Conservation (phyloP, 2,797 vertebrate species). For the Crocodylus rhombifer region DNA sequence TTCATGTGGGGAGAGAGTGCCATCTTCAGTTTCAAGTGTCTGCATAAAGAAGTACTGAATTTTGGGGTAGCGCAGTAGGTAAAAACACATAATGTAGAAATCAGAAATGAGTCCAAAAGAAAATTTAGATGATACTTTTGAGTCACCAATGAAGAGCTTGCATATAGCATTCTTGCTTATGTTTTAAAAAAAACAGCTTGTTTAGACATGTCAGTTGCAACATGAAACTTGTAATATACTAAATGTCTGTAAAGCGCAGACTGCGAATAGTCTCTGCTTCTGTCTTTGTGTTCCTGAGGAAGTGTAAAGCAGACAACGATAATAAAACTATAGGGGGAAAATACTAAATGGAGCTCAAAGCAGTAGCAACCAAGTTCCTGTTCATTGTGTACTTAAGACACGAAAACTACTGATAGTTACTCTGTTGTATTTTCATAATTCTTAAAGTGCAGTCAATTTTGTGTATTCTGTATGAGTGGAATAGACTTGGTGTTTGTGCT, state of each 20-base stretch:
- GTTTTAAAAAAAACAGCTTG: neutral
- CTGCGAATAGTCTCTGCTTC: neutral
- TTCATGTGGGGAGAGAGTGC: constrained; percentile 83
- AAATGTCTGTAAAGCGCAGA: neutral
- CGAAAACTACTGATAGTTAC: neutral
- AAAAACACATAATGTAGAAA: neutral
- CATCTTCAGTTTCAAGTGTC: constrained; percentile 84
- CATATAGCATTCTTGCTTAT: neutral
- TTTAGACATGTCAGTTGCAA: neutral
- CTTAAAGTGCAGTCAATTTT: neutral
- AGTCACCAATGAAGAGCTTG: neutral
- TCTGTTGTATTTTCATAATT: neutral
- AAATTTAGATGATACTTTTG: neutral
- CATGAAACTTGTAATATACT: neutral
- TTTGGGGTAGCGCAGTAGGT: neutral
- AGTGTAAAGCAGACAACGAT: neutral
- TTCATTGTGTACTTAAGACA: neutral
- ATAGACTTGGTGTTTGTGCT: constrained; percentile 18
- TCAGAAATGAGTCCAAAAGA: neutral
- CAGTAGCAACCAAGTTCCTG: neutral
- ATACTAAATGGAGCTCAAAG: neutral
- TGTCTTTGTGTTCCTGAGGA: neutral
- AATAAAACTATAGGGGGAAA: neutral
- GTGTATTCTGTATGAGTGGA: constrained; percentile 17
- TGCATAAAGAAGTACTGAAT: neutral